Evolutionary conservation across 2,797 vertebrate genomes (phyloP).

Genomic region (Macroramphosus scolopax): DNA sequence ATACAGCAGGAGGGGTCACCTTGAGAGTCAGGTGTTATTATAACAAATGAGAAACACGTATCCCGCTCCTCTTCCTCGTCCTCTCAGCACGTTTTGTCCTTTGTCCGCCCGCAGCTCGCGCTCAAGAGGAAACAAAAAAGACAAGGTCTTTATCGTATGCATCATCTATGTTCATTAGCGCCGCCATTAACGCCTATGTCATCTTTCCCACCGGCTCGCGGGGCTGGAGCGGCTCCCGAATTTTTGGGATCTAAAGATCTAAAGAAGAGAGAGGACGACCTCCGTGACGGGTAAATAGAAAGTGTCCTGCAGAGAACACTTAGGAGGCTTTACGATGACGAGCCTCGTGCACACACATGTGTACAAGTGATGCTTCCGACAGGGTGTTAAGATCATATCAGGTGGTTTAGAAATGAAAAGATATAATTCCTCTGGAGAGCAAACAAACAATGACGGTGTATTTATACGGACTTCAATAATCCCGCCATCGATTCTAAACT

Average conservation of each 20-base stretch:
- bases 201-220: conserved; percentile 25
- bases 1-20: conserved; percentile 1
- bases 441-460: too few species aligned
- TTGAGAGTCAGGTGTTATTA: conserved; percentile 1
- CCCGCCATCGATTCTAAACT: too few species aligned
- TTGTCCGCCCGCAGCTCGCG: conserved; percentile 17
- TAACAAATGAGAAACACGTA: conserved; percentile 23
- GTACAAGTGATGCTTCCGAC: too few species aligned
- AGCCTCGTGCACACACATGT: too few species aligned
- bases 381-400: too few species aligned
- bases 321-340: too few species aligned
- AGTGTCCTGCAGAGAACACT: too few species aligned
- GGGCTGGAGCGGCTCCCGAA: conserved; percentile 34
- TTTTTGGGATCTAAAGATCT: conserved; percentile 29
- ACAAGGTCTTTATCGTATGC: conserved; percentile 42
- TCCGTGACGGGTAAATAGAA: too few species aligned
- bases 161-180: conserved; percentile 71
- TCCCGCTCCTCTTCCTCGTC: conserved; percentile 18
- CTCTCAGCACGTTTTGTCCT: conserved; percentile 37
- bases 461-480: too few species aligned
- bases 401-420: too few species aligned
- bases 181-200: conserved; percentile 47
- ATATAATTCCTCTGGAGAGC: too few species aligned
- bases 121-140: conserved; percentile 35
- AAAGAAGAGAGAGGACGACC: conserved; percentile 20